Conservation (phyloP, 2,797 vertebrate species). For the Synaphobranchus kaupii region DNA sequence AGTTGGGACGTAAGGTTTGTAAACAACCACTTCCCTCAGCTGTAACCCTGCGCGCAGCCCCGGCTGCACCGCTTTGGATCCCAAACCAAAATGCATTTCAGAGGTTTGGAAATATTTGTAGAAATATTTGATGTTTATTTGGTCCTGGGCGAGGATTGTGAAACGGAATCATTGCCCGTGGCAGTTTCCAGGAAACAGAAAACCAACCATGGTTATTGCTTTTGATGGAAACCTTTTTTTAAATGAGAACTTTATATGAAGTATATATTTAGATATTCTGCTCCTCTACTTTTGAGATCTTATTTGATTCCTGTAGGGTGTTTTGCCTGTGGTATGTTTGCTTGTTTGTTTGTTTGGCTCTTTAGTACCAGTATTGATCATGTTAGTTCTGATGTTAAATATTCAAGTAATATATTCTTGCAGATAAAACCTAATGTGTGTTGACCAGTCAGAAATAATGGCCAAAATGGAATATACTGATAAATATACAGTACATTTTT, state of each 20-base stretch:
- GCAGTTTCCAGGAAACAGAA: conserved; percentile 48
- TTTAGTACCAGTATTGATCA: background rate
- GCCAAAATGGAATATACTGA: background rate
- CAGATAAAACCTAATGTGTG: background rate
- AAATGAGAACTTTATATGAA: conserved; percentile 34
- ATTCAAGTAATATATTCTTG: background rate
- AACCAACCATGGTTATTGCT: conserved; percentile 45
- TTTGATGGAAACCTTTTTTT: conserved; percentile 52
- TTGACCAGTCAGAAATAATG: background rate
- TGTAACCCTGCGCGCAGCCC: conserved; percentile 17
- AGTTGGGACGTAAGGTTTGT: background rate
- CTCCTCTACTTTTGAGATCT: conserved; percentile 30
- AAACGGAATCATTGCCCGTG: conserved; percentile 58
- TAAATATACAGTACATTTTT: no score
- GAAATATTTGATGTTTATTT: conserved; percentile 60
- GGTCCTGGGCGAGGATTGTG: conserved; percentile 52
- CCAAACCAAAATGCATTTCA: conserved; percentile 48
- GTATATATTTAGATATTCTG: background rate
- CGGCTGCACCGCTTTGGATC: conserved; percentile 38
- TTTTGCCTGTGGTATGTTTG: conserved; percentile 31
- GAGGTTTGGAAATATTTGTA: conserved; percentile 52
- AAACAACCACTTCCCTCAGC: conserved; percentile 12
- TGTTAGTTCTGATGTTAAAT: background rate
- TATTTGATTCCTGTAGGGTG: conserved; percentile 34
- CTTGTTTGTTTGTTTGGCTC: background rate